Conservation (phyloP, 1,140 invertebrate species). For the Thaumetopoea pityocampa region DNA sequence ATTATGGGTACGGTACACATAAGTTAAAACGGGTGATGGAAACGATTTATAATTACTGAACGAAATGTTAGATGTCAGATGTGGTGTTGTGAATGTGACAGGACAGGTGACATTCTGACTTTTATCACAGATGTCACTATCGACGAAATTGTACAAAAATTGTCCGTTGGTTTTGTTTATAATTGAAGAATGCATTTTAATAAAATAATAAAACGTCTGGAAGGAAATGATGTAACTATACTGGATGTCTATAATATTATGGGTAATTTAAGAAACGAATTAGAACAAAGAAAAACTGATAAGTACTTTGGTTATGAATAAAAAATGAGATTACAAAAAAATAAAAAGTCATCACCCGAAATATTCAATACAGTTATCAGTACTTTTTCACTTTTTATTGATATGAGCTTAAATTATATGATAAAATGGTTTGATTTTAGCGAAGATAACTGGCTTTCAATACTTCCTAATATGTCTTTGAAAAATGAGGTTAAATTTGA, state of each 20-base stretch:
- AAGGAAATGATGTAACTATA: conserved; percentile 2
- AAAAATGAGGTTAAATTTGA: no score
- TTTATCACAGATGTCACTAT: no score
- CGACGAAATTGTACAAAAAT: neutral
- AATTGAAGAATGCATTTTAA: neutral
- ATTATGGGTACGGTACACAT: neutral
- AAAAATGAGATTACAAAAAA: conserved; percentile 6
- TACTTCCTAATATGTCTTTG: conserved; percentile 4
- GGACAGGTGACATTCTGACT: neutral
- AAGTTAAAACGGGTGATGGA: no score
- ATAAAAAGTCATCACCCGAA: neutral
- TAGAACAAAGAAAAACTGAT: conserved; percentile 8
- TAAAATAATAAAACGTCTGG: neutral
- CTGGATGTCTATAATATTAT: conserved; percentile 5
- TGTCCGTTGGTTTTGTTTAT: neutral
- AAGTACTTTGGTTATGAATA: conserved; percentile 7
- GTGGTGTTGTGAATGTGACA: neutral
- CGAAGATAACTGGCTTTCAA: conserved; percentile 3
- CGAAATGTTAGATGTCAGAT: neutral
- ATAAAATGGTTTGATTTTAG: neutral
- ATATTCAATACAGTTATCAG: neutral
- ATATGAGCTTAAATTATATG: conserved; percentile 2
- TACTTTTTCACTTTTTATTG: conserved; percentile 2
- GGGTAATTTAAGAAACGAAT: neutral
- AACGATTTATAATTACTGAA: neutral